Conservation (phyloP, 2,113 vertebrate species). For the Aptenodytes patagonicus region DNA sequence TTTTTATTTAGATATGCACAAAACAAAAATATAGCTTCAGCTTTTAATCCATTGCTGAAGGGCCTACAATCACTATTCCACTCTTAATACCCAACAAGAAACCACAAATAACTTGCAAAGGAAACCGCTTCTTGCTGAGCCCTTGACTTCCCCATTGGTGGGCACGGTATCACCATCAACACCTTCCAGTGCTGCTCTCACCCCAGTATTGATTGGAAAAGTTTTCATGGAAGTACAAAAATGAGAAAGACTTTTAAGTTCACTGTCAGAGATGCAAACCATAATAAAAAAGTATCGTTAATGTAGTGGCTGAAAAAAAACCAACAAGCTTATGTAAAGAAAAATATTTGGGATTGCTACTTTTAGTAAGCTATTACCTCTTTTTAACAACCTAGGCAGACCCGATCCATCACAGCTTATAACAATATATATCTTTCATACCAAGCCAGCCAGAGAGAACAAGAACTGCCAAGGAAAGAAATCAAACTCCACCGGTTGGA, state of each 20-base stretch:
- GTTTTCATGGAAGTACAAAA: not conserved
- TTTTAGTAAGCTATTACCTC: not conserved
- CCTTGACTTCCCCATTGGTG: not conserved
- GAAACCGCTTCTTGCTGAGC: not conserved
- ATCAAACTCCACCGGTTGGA: not conserved
- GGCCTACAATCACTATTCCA: not conserved
- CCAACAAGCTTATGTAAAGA: not conserved
- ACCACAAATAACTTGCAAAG: not conserved
- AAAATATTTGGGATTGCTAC: not conserved
- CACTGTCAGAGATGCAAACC: not conserved
- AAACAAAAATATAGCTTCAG: not conserved
- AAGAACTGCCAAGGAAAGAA: not conserved
- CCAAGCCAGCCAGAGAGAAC: not conserved
- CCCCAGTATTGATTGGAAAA: not conserved
- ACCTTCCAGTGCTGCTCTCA: not conserved
- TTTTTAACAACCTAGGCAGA: not conserved
- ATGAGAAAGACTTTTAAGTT: not conserved
- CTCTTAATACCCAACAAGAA: not conserved
- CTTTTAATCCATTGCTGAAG: not conserved
- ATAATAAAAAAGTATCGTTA: not conserved
- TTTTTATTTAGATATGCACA: not conserved
- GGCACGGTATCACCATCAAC: accelerated
- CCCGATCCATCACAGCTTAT: too few species aligned
- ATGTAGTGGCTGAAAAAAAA: accelerated
- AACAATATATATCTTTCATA: accelerated